Evolutionary conservation across 2,113 vertebrate species (phyloP), one percentile per base, ranked within the genome.

Genomic region (Amphiprion ocellaris): DNA sequence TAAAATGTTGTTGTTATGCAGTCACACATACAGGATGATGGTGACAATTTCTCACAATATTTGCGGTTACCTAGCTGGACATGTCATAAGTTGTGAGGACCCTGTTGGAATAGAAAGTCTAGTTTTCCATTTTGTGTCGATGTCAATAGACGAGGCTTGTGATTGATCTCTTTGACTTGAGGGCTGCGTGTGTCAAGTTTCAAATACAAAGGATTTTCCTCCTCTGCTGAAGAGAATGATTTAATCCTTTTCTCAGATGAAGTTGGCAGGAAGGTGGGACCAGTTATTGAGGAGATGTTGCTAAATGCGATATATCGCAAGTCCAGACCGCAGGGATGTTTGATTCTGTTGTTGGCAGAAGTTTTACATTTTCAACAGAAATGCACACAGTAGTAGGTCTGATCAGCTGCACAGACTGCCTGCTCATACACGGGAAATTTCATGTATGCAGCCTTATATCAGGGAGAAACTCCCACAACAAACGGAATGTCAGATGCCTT

Each of bases 401-500:
- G 30, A 30, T 30, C 4, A 30, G 30, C 30, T 30, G 26, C 26
- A 26, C 26, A 26, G 26, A 26, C 3, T 26, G 26, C 26, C 26
- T 26, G 26, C 26, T 26, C 26, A 26, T 26, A 26, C 26, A 26
- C 26, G 3, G 26, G 3, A 26, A 26, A 30, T 6, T 4, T 30
- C 30, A 30, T 30, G 30, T 30, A 5, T 5, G 30, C 30, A 4
- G 30, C 30, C 30, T 37, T 9, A 10, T 37, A 37, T 37, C 7
- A 37, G 33, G 37, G 10, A 19, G n/a, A 55, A 52, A 53, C 37
- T 21, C 21, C 41, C 23, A 16, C 24, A 55, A 66, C 33, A 37
- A 4, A 23, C 15, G 39, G 33, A 28, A 21, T 60, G 21, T 78
- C 47, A 60, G 47, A 33, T 37, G 21, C 68, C 74, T 86, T 81